Percentiles rank a stretch among this genome's conserved stretches.
phyloP scores from a whole-genome alignment of 2,113 vertebrate genomes.

The Orcinus orca region DNA sequence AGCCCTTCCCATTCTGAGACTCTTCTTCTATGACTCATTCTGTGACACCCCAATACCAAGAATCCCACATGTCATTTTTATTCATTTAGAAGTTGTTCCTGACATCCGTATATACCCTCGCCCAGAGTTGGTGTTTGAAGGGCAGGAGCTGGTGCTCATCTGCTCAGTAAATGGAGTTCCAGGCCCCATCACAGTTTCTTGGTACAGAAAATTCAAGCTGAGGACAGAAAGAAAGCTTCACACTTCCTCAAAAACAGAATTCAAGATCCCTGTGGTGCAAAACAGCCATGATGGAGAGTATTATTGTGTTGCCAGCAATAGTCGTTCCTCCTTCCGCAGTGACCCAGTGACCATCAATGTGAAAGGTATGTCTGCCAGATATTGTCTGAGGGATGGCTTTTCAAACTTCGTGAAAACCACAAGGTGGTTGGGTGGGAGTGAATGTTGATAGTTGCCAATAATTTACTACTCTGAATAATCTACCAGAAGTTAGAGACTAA shows the following conservation, averaged over 20 bases:
- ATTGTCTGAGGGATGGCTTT: neutral
- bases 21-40: neutral
- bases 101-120: neutral
- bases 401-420: neutral
- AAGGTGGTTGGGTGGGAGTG: neutral
- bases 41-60: no score
- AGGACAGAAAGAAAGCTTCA: accelerated
- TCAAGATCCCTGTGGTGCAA: neutral
- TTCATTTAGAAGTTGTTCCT: neutral
- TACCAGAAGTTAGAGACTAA: neutral
- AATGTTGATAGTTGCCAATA: neutral
- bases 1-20: neutral
- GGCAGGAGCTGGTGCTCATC: slow-evolving; percentile 29
- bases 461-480: neutral
- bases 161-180: neutral
- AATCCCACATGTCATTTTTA: neutral
- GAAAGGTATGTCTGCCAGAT: neutral
- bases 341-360: neutral
- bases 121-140: neutral
- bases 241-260: neutral
- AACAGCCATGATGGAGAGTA: neutral
- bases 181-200: neutral
- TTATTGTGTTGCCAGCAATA: neutral
- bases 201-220: neutral
- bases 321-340: neutral